Evolutionary conservation across 2,888 invertebrate genomes (phyloP), one percentile per base, ranked within the genome.

Genomic region (Sarcophaga rosellei): DNA sequence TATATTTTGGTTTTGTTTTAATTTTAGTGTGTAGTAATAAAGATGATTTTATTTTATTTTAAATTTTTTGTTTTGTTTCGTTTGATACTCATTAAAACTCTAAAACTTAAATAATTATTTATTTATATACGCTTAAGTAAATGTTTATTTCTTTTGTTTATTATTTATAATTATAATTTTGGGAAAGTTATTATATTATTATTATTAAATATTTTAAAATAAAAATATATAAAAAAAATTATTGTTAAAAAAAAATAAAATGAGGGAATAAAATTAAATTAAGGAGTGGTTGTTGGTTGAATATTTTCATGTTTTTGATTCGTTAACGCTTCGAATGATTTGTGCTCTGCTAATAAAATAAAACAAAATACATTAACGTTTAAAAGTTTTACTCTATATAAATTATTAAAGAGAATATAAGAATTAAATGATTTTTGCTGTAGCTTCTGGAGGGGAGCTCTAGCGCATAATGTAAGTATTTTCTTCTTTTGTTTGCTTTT

Each of bases 361-460:
- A 81, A 78, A 62, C 65, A 59, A 76, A 79, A 74, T 21, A 68
- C 53, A 57, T 65, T 21, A 77, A 84, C 66, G 62, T 84, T 81
- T 81, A 81, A 84, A 83, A 76, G 76, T 82, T 79, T 68, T 73
- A 70, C 17, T 86, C 74, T 78, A 53, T 35, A 62, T 68, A 69
- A 73, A 80, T 73, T 78, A 81, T 81, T 72, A 78, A 35, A 75
- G 73, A 81, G 25, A 66, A 21, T 15, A 53, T 65, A 61, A 59
- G 53, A 62, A 68, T 81, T 12, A 65, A 77, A 81, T 65, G n/a
- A 61, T 53, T 86, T 70, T 66, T 66, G 62, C 44, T 78, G 85
- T 88, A 89, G 87, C 88, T 87, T 90, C 88, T 88, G 88, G 89
- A 89, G 90, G 90, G 89, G 90, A 90, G 90, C 91, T 77, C 70